These are phyloP conservation scores for Cryptotis parvus DNA, from an alignment of 2,113 vertebrate genomes.

Conservation along the genomic window DNA sequence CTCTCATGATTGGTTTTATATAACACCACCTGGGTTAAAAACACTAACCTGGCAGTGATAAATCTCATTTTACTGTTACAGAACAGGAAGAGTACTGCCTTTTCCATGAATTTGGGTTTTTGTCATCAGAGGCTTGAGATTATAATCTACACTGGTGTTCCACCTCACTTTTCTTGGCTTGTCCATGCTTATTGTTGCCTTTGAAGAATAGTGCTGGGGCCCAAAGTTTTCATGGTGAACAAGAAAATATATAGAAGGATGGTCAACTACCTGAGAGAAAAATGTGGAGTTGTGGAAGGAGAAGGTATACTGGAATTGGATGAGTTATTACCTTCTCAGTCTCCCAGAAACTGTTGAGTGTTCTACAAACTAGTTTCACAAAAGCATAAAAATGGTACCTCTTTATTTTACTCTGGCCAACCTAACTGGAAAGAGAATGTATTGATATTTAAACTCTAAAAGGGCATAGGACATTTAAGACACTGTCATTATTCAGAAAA, in stretches of 20 bases:
- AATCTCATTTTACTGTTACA: not conserved
- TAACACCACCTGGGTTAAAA: slow-evolving; percentile 27
- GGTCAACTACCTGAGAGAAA: not conserved
- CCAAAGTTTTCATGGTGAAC: not conserved
- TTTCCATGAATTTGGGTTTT: not conserved
- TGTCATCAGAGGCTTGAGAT: not conserved
- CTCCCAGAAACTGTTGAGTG: not conserved
- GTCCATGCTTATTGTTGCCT: not conserved
- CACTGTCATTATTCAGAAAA: not conserved
- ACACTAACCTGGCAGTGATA: not conserved
- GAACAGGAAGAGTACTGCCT: not conserved
- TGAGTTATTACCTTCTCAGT: not conserved
- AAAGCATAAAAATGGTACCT: not conserved
- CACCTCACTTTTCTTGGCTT: not conserved
- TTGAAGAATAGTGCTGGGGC: not conserved
- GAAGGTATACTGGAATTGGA: not conserved
- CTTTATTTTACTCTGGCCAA: slow-evolving; percentile 16
- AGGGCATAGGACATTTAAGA: not conserved
- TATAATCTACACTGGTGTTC: not conserved
- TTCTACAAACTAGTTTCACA: not conserved
- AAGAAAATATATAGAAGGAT: too few relatives aligned
- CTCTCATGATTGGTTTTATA: slow-evolving; percentile 7
- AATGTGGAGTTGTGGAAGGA: not conserved
- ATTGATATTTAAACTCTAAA: slow-evolving; percentile 23
- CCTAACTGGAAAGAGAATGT: not conserved